Evolutionary conservation across 2,113 vertebrate species (phyloP).

Genomic region (Ophthalmolycus amberensis): DNA sequence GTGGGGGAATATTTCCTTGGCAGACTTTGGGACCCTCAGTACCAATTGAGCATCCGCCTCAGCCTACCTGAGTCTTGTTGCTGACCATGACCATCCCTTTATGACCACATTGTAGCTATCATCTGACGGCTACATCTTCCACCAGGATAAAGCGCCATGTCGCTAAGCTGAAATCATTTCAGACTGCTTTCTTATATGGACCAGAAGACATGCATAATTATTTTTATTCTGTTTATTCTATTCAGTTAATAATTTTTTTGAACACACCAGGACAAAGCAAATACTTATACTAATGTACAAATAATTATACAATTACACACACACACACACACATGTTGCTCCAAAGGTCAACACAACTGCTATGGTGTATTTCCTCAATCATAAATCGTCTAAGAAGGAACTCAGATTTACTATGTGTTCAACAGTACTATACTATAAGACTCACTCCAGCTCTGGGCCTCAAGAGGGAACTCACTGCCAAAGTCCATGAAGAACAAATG

Average conservation of each 20-base stretch:
- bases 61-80: neutral
- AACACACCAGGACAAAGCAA: neutral
- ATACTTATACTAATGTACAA: neutral
- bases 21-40: neutral
- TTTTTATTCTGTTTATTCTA: neutral
- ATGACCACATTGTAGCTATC: neutral
- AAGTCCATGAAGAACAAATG: slow-evolving; percentile 17
- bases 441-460: slow-evolving; percentile 4
- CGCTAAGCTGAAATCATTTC: neutral
- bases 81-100: neutral
- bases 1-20: neutral
- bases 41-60: too few relatives aligned
- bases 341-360: neutral
- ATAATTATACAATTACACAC: neutral
- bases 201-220: neutral
- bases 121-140: neutral
- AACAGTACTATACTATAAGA: too few relatives aligned
- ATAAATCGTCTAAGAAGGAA: neutral
- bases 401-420: neutral
- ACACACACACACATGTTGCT: too few relatives aligned
- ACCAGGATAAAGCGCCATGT: neutral
- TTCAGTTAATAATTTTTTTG: neutral
- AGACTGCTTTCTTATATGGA: neutral
- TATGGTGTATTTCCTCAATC: neutral
- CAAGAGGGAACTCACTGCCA: slow-evolving; percentile 9